Evolutionary conservation across 1,140 invertebrate species (phyloP).

Genomic region (Ceratosolen solmsi): DNA sequence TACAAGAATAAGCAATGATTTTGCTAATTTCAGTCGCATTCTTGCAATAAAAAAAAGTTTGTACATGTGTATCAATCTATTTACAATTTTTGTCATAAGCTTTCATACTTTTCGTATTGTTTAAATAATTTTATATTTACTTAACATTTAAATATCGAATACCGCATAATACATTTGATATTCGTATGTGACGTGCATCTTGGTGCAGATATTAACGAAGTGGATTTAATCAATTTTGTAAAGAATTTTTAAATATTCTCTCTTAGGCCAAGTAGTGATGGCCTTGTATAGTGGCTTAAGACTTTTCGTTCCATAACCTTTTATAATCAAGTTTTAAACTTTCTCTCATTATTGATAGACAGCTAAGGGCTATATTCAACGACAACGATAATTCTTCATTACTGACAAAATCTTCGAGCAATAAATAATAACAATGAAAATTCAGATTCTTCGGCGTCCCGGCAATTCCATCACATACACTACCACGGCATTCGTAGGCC

Average conservation of each 20-base stretch:
- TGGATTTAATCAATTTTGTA: background rate
- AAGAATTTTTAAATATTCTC: background rate
- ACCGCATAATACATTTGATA: background rate
- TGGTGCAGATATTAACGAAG: background rate
- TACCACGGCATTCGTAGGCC: background rate
- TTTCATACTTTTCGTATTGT: background rate
- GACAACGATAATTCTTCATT: background rate
- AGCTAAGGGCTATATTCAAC: background rate
- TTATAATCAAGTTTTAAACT: background rate
- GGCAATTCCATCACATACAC: slow-evolving; percentile 12
- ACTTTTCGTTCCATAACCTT: background rate
- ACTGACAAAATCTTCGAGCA: too few relatives aligned
- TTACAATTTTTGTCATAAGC: background rate
- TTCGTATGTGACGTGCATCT: background rate
- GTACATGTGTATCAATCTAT: slow-evolving; percentile 38
- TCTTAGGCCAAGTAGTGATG: background rate
- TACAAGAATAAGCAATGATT: slow-evolving; percentile 66
- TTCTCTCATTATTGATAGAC: background rate
- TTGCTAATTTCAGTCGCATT: slow-evolving; percentile 70
- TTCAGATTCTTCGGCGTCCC: background rate
- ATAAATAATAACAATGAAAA: background rate
- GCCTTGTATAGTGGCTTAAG: background rate
- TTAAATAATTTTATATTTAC: background rate
- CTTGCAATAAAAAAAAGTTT: slow-evolving; percentile 53
- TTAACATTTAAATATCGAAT: background rate